Percentiles rank a stretch among this genome's conserved stretches.
phyloP scores from a whole-genome alignment of 2,888 invertebrate species.

The Meteorus colon region DNA sequence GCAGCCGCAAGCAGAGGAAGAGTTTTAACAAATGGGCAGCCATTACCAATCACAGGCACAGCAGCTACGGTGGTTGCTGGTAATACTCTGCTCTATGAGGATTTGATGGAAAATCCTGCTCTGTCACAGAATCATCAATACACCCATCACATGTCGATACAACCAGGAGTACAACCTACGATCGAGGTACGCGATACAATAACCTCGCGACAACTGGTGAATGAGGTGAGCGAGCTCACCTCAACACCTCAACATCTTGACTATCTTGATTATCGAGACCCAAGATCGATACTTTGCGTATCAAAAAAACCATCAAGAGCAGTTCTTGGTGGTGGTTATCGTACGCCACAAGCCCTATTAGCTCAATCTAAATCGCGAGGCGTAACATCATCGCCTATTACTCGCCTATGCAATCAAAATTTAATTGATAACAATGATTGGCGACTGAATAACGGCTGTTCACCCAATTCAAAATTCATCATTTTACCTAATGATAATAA shows the following conservation, averaged over 20 bases:
- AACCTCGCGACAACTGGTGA: conserved; percentile 61
- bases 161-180: conserved; percentile 65
- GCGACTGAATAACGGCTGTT: neutral
- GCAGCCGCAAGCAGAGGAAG: conserved; percentile 73
- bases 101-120: conserved; percentile 81
- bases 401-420: neutral
- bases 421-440: neutral
- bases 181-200: conserved; percentile 68
- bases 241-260: conserved; percentile 67
- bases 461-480: neutral
- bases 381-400: conserved; percentile 44
- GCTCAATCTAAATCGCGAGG: conserved; percentile 61
- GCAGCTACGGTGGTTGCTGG: conserved; percentile 56
- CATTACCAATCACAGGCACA: conserved; percentile 64
- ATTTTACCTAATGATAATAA: conserved; percentile 2
- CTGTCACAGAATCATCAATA: conserved; percentile 73
- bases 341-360: conserved; percentile 65
- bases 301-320: conserved; percentile 68
- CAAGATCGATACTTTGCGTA: conserved; percentile 67
- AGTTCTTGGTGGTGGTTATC: conserved; percentile 67
- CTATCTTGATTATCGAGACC: conserved; percentile 71
- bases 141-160: conserved; percentile 62
- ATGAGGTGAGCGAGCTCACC: conserved; percentile 57
- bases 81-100: conserved; percentile 84
- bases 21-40: conserved; percentile 68